Evolutionary conservation across 2,797 vertebrate species (phyloP), one percentile per base, ranked within the genome.

Genomic region (Gobio occitaniae): DNA sequence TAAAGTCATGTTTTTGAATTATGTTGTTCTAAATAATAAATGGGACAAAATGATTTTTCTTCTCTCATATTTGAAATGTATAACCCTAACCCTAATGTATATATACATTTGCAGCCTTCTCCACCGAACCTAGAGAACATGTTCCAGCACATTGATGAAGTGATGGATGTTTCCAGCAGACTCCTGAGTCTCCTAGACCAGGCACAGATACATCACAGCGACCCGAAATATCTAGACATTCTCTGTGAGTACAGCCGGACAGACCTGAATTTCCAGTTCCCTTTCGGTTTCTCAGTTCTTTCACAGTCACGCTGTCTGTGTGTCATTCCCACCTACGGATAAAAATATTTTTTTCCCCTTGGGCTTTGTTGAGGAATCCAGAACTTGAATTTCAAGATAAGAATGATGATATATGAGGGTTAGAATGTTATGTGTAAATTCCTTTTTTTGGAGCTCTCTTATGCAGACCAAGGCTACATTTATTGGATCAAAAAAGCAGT

Each of bases 121-220:
- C 94, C 92, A 6, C 89, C 92, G 59, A 95, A 97, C 90, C 92
- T 98, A 93, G 95, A 97, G 88, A 92, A 95, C 87, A 95, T 99
- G 91, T 99, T 98, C 86, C 96, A 96, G 69, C 94, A 97, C 93
- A 94, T 96, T 0, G 95, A 97, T 0, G 97, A 97, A 10, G 95
- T 99, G 91, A 95, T 98, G 6, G 86, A 93, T 0, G 94, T 97
- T 70, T 98, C 97, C 2, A 89, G 89, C 59, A 93, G 92, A 21
- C 94, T 99, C 56, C 95, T 99, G 89, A 94, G 92, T 76, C 92
- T 92, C 38, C 90, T 99, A 71, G 95, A 98, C 90, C 95, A 95
- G 88, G 89, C 89, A 0, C 88, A 91, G 68, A 80, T 92, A 0
- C 84, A 84, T 0, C 84, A 92, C 7, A 92, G 86, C 69, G 92